A percentile compares a stretch with the other conserved stretches of the same genome.
Evolutionary conservation across 2,113 vertebrate species (phyloP).

Genomic region (Oplegnathus fasciatus): DNA sequence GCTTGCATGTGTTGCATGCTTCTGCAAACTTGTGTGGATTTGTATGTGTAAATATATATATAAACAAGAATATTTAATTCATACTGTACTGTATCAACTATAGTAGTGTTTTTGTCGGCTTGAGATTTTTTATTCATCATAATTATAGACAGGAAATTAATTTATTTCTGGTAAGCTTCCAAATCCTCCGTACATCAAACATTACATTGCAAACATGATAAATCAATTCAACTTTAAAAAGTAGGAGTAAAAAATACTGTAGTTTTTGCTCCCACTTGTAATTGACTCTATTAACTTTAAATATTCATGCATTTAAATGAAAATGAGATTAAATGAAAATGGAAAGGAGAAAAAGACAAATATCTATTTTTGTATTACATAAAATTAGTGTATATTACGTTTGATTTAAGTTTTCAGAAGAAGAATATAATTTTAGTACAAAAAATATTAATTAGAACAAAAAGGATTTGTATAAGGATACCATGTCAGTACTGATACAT

Average conservation of each 20-base stretch:
- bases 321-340: background rate
- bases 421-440: background rate
- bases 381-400: background rate
- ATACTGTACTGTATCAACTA: background rate
- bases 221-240: slow-evolving; percentile 1
- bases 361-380: background rate
- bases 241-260: background rate
- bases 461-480: background rate
- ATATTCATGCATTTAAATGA: slow-evolving; percentile 17
- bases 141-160: background rate
- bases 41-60: background rate
- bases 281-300: slow-evolving; percentile 9
- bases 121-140: background rate
- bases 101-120: too few relatives aligned
- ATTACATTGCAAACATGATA: background rate
- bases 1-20: background rate
- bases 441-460: background rate
- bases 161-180: background rate
- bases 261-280: background rate
- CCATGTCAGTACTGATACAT: background rate
- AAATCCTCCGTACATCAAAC: background rate
- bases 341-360: background rate
- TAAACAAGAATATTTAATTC: too few relatives aligned
- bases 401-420: background rate
- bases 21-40: background rate